Percentiles rank a stretch among this genome's conserved stretches.
Conservation (phyloP, 2,888 invertebrate species). For the Pocota personata region DNA sequence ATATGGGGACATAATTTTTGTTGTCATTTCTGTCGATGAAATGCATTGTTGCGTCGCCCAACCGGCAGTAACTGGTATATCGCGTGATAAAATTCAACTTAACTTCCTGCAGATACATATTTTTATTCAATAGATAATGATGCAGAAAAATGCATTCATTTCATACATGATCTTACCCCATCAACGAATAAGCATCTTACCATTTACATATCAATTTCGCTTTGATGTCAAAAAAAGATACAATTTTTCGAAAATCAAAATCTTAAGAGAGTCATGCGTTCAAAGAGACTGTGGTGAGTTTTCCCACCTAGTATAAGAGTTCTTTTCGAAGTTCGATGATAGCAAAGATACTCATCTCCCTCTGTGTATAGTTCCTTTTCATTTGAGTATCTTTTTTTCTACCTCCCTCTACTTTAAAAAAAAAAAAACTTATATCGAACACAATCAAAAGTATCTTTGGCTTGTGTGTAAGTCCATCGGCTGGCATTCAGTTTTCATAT, state of each 20-base stretch:
- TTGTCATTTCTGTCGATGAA: constrained; percentile 39
- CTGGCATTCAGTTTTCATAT: constrained; percentile 66
- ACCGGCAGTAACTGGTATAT: constrained; percentile 47
- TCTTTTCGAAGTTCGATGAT: constrained; percentile 7
- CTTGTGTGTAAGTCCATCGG: constrained; percentile 35
- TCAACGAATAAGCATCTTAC: constrained; percentile 34
- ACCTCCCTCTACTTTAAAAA: constrained; percentile 21
- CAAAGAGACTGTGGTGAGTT: constrained; percentile 68
- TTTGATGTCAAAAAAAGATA: constrained; percentile 16
- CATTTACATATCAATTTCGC: constrained; percentile 57
- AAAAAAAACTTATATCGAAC: constrained; percentile 29
- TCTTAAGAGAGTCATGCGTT: constrained; percentile 28
- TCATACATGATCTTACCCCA: not conserved
- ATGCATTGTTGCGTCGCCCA: constrained; percentile 37
- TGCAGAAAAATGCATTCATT: not conserved
- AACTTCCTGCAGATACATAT: not conserved
- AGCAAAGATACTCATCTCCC: not conserved
- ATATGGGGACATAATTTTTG: constrained; percentile 55
- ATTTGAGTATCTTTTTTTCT: constrained; percentile 50
- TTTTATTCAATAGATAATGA: constrained; percentile 2
- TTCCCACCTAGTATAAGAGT: constrained; percentile 45
- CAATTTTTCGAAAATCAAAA: not conserved
- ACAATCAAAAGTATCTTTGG: constrained; percentile 57
- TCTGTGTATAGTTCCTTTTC: constrained; percentile 28
- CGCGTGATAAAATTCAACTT: constrained; percentile 30